Evolutionary conservation across 2,113 vertebrate genomes (phyloP).

Genomic region (Phrynosoma platyrhinos): DNA sequence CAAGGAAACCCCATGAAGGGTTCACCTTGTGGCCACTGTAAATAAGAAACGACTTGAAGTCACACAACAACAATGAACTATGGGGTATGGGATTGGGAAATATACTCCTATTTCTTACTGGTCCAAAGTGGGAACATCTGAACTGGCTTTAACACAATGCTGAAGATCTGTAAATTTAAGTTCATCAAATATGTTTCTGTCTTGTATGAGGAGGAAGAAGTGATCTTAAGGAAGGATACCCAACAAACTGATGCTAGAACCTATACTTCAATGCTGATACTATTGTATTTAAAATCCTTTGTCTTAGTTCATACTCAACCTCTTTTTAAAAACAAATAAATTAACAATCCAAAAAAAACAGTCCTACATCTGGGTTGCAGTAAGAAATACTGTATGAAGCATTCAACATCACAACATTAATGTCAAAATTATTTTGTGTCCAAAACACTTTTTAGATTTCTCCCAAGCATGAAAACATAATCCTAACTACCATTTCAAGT

Average conservation of each 20-base stretch:
- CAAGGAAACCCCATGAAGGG: too few species aligned
- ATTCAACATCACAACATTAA: slow-evolving; percentile 36
- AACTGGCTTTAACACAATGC: not conserved
- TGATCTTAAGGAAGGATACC: not conserved
- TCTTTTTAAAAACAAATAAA: not conserved
- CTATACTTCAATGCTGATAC: not conserved
- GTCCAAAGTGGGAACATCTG: not conserved
- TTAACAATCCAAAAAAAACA: too few species aligned
- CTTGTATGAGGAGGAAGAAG: not conserved
- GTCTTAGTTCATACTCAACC: not conserved
- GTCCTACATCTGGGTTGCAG: not conserved
- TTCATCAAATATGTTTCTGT: not conserved
- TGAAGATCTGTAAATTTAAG: not conserved
- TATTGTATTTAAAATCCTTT: not conserved
- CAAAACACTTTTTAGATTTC: slow-evolving; percentile 39
- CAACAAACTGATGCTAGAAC: not conserved
- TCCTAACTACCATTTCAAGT: slow-evolving; percentile 24
- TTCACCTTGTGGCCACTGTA: not conserved
- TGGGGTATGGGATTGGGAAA: not conserved
- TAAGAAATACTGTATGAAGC: slow-evolving; percentile 26
- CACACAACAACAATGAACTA: too few species aligned
- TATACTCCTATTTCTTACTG: not conserved
- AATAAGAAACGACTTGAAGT: not conserved
- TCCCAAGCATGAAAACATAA: not conserved
- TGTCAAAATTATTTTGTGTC: slow-evolving; percentile 33